Evolutionary conservation across 2,888 invertebrate species (phyloP).

Genomic region (Cheilosia grossa): DNA sequence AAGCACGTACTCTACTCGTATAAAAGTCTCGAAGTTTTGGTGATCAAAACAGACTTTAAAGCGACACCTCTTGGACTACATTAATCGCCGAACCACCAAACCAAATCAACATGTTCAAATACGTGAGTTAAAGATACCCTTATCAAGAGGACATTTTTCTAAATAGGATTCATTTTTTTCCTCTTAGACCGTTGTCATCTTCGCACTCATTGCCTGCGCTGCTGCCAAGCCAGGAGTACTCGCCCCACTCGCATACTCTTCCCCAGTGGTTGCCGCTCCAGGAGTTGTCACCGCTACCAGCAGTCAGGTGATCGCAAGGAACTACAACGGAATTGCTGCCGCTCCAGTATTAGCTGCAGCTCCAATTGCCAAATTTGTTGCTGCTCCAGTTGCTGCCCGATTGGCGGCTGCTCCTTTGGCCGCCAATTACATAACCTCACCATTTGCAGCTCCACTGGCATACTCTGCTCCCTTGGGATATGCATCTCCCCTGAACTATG

Average conservation of each 20-base stretch:
- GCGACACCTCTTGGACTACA: slow-evolving; percentile 40
- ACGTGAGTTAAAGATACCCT: slow-evolving; percentile 14
- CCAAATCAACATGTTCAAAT: slow-evolving; percentile 57
- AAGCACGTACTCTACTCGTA: slow-evolving; percentile 18
- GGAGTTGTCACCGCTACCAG: slow-evolving; percentile 78
- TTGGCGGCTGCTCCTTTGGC: slow-evolving; percentile 24
- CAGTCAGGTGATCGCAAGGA: slow-evolving; percentile 80
- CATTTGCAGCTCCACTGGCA: slow-evolving; percentile 30
- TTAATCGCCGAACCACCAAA: slow-evolving; percentile 18
- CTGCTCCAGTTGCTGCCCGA: slow-evolving; percentile 46
- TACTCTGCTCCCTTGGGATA: slow-evolving; percentile 52
- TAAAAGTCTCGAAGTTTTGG: slow-evolving; percentile 6
- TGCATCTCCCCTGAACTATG: slow-evolving; percentile 28
- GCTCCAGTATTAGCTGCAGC: slow-evolving; percentile 80
- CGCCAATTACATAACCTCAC: too few relatives aligned
- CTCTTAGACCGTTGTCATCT: slow-evolving; percentile 57
- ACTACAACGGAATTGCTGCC: slow-evolving; percentile 79
- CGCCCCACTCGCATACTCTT: slow-evolving; percentile 76
- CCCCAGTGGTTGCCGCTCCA: slow-evolving; percentile 62
- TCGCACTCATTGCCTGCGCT: slow-evolving; percentile 60
- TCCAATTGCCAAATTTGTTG: slow-evolving; percentile 81
- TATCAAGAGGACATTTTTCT: not conserved
- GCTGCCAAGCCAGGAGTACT: slow-evolving; percentile 67
- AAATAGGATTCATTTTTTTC: not conserved
- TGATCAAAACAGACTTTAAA: slow-evolving; percentile 12